Percentiles rank a stretch among this genome's conserved stretches.
These are phyloP conservation scores for Meliscaeva auricollis DNA, from an alignment of 2,888 invertebrate genomes.

Conservation along the genomic window DNA sequence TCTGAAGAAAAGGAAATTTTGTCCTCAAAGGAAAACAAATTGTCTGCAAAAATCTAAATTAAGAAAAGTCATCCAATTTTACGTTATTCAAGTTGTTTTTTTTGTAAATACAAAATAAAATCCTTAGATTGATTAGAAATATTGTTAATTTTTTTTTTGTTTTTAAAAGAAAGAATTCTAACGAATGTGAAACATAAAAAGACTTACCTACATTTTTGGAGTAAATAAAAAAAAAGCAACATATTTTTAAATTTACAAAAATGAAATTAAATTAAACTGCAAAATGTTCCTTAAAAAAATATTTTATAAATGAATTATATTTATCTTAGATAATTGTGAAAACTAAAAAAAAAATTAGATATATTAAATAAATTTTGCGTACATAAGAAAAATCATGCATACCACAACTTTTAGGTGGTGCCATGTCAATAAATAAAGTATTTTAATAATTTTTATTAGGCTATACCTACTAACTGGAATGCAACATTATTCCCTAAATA, in stretches of 20 bases:
- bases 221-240: not conserved
- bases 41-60: conserved; percentile 64
- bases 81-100: not conserved
- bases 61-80: conserved; percentile 54
- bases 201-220: conserved; percentile 59
- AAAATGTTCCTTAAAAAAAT: conserved; percentile 43
- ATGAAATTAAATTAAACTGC: conserved; percentile 1
- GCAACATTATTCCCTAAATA: conserved; percentile 5
- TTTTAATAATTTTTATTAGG: no score
- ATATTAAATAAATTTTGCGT: not conserved
- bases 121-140: conserved; percentile 52
- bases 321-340: not conserved
- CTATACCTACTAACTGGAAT: not conserved
- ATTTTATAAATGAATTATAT: not conserved
- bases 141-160: no score
- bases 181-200: conserved; percentile 35
- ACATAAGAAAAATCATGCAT: conserved; percentile 4
- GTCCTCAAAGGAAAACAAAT: conserved; percentile 24
- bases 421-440: conserved; percentile 45
- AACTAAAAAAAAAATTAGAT: not conserved
- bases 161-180: no score
- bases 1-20: conserved; percentile 21
- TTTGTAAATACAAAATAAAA: conserved; percentile 13
- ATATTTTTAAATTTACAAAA: conserved; percentile 18
- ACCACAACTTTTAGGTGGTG: conserved; percentile 55